Conservation (phyloP, 1,140 invertebrate species). For the Brachionus rotundiformis region DNA sequence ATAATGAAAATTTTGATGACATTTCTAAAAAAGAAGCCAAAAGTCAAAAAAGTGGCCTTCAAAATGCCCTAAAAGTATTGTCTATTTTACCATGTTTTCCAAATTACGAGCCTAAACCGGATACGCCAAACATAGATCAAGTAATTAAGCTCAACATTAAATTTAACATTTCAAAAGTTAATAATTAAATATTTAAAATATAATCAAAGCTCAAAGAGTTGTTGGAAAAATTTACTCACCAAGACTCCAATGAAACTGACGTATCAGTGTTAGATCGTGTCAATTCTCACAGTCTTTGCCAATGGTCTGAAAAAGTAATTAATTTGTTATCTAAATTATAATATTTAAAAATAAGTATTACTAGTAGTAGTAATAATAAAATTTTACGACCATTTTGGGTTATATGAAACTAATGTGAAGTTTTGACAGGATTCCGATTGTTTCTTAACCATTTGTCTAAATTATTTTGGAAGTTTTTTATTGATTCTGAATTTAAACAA, state of each 20-base stretch:
- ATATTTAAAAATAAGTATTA: too few relatives aligned
- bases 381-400: too few relatives aligned
- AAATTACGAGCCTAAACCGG: conserved; percentile 1
- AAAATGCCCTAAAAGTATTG: background rate
- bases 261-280: conserved; percentile 45
- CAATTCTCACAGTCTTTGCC: background rate
- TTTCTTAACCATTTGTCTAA: too few relatives aligned
- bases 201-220: conserved; percentile 23
- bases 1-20: conserved; percentile 35
- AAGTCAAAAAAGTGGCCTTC: conserved; percentile 3
- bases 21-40: conserved; percentile 19
- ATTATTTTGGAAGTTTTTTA: too few relatives aligned
- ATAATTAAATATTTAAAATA: background rate
- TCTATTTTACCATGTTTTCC: conserved; percentile 34
- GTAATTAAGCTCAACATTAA: background rate
- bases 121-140: conserved; percentile 49
- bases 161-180: background rate
- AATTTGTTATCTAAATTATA: background rate
- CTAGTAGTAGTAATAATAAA: too few relatives aligned
- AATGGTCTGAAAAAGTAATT: conserved; percentile 49
- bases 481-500: too few relatives aligned
- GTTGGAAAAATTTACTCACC: background rate
- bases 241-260: conserved; percentile 43
- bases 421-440: too few relatives aligned
- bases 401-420: too few relatives aligned